Evolutionary conservation across 2,888 invertebrate genomes (phyloP), one percentile per base, ranked within the genome.

Genomic region (Tipula confusa): DNA sequence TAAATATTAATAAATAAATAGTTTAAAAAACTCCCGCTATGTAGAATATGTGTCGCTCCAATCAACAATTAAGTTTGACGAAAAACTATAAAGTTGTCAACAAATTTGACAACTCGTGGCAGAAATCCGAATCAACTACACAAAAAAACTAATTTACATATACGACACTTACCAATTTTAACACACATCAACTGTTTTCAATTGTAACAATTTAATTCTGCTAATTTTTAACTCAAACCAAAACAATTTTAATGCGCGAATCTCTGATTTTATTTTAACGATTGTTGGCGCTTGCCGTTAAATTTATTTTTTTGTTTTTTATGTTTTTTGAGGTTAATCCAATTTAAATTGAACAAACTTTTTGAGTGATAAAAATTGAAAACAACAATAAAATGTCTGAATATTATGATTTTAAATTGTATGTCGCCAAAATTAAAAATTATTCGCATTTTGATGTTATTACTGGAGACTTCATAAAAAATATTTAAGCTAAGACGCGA

Each of bases 391-490:
- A 64, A 24, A 9, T 64, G 64, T 64, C 64, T 64, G 24, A 38
- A 38, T 11, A 38, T 38, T 13, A 11, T 9, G 11, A n/a, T 38
- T n/a, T 38, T 38, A 38, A 38, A 64, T 18, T 24, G 24, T 64
- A 64, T 64, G 64, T 64, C 64, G 64, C 64, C 64, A 64, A 64
- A 64, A 64, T 38, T 38, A 48, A 33, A n/a, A 64, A 64, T 64
- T 64, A 64, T 64, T 64, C 24, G n/a, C 64, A 64, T 64, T 64
- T 64, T 64, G 64, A 24, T 64, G 24, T 24, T 64, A 7, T 64
- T 24, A 11, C 9, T 64, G 64, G 64, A 64, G 64, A 64, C 64
- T 64, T 64, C 18, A 64, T 64, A n/a, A n/a, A n/a, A n/a, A n/a
- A n/a, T n/a, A n/a, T n/a, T n/a, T n/a, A 24, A 24, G 24, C 24